phyloP scores from a whole-genome alignment of 2,797 vertebrate species.

The Acropternis orthonyx region DNA sequence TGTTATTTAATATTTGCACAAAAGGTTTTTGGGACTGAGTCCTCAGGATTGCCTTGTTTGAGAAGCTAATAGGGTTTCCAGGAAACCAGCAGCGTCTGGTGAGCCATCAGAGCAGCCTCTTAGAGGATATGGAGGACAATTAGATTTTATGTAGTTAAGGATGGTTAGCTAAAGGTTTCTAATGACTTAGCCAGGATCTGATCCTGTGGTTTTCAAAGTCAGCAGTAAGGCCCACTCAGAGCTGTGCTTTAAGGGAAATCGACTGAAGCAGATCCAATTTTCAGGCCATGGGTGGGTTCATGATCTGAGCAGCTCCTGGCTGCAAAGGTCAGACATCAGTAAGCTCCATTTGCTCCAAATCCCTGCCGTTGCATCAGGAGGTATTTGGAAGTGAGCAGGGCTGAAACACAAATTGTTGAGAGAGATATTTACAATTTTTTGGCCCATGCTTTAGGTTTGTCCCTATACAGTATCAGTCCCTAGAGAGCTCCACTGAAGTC shows the following conservation, averaged over 20 bases:
- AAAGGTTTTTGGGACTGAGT: constrained; percentile 28
- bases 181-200: not conserved
- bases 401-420: not conserved
- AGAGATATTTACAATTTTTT: not conserved
- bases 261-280: not conserved
- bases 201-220: not conserved
- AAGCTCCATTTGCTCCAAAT: not conserved
- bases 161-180: not conserved
- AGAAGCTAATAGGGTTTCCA: constrained; percentile 54
- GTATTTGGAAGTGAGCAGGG: not conserved
- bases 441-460: not conserved
- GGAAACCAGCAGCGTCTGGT: constrained; percentile 23
- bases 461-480: not conserved
- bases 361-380: not conserved
- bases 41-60: constrained; percentile 44
- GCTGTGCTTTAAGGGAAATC: not conserved
- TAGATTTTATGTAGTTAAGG: not conserved
- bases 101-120: not conserved
- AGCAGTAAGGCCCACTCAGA: not conserved
- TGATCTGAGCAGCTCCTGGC: not conserved
- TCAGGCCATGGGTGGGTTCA: not conserved
- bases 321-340: not conserved
- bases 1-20: constrained; percentile 64
- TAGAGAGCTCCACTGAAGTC: not conserved
- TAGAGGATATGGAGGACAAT: not conserved